Evolutionary conservation across 2,888 invertebrate species (phyloP), one percentile per base, ranked within the genome.

Genomic region (Synanthedon myopaeformis): DNA sequence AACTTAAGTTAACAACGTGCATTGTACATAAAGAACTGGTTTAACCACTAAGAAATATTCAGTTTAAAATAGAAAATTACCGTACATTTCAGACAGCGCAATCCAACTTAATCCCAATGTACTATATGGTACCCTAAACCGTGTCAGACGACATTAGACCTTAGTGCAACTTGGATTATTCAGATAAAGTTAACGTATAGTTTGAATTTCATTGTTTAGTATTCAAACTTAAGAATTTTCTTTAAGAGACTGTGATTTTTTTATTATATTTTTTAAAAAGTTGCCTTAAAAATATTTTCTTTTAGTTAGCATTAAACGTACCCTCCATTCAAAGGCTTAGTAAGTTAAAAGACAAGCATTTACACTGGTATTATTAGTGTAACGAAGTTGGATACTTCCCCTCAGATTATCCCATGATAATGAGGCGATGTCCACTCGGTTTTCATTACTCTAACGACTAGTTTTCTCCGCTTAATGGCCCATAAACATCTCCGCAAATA

Each of bases 401-500:
- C 65, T 63, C 63, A 74, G 80, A 76, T 83, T 81, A 84, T 81
- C 80, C 79, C 72, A 72, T 74, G 79, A 76, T 82, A 83, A 83
- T 82, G 81, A 82, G 74, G 61, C 64, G 63, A 59, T 62, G 79
- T 76, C 79, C 81, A 80, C 81, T 82, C 77, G 69, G 74, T 82
- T 81, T 83, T 82, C 83, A 84, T 82, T 82, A 82, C 79, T 70
- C 67, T 74, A 78, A 79, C 80, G 71, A 74, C 71, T 76, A 74
- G 80, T 78, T 80, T 74, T 74, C 77, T 72, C 68, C 62, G 68
- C 66, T 70, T 82, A 84, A 85, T 84, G 80, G 84, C 59, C 82
- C 63, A 84, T 85, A 84, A 85, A 85, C 78, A 79, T 74, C 57
- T 64, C 81, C 79, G 71, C 81, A 79, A 80, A 78, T 76, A 76